Percentiles rank a stretch among this genome's conserved stretches.
Conservation (phyloP, 1,140 invertebrate genomes). For the Drosophila pandora region DNA sequence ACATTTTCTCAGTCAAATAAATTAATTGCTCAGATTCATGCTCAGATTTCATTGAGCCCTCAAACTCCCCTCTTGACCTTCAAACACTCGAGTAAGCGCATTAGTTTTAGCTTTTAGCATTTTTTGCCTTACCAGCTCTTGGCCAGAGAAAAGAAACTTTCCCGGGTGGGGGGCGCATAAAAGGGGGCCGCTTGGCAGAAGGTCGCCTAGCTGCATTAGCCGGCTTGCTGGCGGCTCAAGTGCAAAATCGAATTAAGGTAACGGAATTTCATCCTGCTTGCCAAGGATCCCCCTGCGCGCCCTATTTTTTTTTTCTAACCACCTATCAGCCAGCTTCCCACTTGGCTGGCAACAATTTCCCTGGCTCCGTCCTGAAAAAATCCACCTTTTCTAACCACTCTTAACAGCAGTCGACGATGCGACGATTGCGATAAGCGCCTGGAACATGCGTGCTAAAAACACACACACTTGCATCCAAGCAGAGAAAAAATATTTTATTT, state of each 20-base stretch:
- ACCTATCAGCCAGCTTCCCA: background rate
- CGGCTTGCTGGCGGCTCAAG: slow-evolving; percentile 72
- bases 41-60: background rate
- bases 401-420: slow-evolving; percentile 44
- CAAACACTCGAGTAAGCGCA: slow-evolving; percentile 35
- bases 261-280: slow-evolving; percentile 74
- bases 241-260: slow-evolving; percentile 80
- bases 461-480: slow-evolving; percentile 12
- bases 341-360: background rate
- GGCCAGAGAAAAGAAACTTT: slow-evolving; percentile 41
- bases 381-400: slow-evolving; percentile 16
- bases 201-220: slow-evolving; percentile 72
- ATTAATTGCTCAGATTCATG: background rate
- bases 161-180: background rate
- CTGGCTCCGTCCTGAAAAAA: slow-evolving; percentile 11
- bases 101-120: slow-evolving; percentile 57
- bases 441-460: slow-evolving; percentile 77
- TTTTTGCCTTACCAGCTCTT: slow-evolving; percentile 53
- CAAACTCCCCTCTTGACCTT: slow-evolving; percentile 6
- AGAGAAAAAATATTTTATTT: background rate
- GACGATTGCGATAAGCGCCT: slow-evolving; percentile 69
- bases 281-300: slow-evolving; percentile 39
- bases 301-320: background rate
- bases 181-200: slow-evolving; percentile 11
- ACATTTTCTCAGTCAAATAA: background rate